These are phyloP conservation scores for Villa cingulata DNA, from an alignment of 2,888 invertebrate genomes.

Conservation along the genomic window DNA sequence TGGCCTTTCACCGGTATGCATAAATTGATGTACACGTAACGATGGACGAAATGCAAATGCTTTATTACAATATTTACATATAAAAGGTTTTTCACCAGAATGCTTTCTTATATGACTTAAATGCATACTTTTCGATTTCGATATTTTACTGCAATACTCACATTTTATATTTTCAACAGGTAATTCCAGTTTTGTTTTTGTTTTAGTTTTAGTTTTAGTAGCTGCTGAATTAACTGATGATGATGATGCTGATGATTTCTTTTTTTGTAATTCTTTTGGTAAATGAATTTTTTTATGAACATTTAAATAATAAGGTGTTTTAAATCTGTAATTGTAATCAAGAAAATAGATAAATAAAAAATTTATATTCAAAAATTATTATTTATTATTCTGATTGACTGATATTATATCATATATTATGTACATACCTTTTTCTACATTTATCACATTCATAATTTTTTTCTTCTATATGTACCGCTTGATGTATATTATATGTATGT, in stretches of 20 bases:
- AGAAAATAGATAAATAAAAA: too few relatives aligned
- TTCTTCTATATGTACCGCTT: conserved; percentile 9
- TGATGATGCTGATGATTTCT: neutral
- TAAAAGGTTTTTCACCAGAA: conserved; percentile 13
- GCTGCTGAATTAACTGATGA: too few relatives aligned
- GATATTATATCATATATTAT: too few relatives aligned
- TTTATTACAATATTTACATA: conserved; percentile 12
- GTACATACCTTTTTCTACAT: conserved; percentile 11
- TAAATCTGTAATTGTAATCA: conserved; percentile 8
- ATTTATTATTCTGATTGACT: too few relatives aligned
- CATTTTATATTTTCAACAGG: conserved; percentile 5
- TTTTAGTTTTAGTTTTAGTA: neutral
- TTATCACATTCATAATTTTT: conserved; percentile 13
- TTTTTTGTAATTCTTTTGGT: conserved; percentile 8
- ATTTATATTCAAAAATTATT: too few relatives aligned
- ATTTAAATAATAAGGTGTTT: conserved; percentile 12
- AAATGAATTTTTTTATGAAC: conserved; percentile 13
- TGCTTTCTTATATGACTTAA: conserved; percentile 13
- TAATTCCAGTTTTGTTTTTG: neutral
- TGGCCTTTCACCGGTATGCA: conserved; percentile 16
- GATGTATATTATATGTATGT: conserved; percentile 8
- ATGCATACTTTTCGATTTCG: conserved; percentile 7
- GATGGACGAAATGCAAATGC: conserved; percentile 14
- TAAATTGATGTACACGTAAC: conserved; percentile 10
- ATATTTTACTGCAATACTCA: conserved; percentile 12